Evolutionary conservation across 1,140 invertebrate species (phyloP), one percentile per base, ranked within the genome.

Genomic region (Scaptomyza hsui): DNA sequence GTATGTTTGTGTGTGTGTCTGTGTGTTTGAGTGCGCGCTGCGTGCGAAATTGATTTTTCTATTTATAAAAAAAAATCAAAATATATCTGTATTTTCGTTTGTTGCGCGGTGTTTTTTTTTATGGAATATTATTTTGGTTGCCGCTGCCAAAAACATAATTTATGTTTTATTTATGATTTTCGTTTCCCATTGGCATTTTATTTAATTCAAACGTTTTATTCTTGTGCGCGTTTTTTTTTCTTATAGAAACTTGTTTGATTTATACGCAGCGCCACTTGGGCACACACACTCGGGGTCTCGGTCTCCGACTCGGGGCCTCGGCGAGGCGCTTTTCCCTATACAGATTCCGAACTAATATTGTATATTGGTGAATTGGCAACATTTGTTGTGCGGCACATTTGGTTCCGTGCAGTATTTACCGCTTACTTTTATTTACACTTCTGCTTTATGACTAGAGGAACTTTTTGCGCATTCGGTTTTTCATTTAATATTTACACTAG

Each of bases 41-140:
- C 78, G 78, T 81, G 82, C 82, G 78, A 88, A 88, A 88, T 88
- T 88, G 82, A 88, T 88, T 88, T 88, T 88, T 88, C 82, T 88
- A 88, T 88, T 88, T 88, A 88, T 88, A 88, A 88, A 88, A 88
- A 86, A 88, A 88, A 82, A 88, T 78, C 82, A 88, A 88, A 86
- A 88, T 88, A 86, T 88, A 86, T 88, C 82, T 85, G 75, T 74
- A 69, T 76, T 75, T 56, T 60, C 52, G 64, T 72, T 64, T 65
- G 67, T 75, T 56, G 68, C 61, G 62, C 56, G 73, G 48, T 55
- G 62, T 56, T 60, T 45, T 62, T 60, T 69, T 79, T 76, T 72
- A 67, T 53, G 45, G 67, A 47, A 57, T 88, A 61, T 88, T 75
- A 78, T 86, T 82, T 86, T 73, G 56, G 80, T 67, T 79, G 68